Evolutionary conservation across 2,888 invertebrate species (phyloP), one percentile per base, ranked within the genome.

Genomic region (Therioaphis trifolii): DNA sequence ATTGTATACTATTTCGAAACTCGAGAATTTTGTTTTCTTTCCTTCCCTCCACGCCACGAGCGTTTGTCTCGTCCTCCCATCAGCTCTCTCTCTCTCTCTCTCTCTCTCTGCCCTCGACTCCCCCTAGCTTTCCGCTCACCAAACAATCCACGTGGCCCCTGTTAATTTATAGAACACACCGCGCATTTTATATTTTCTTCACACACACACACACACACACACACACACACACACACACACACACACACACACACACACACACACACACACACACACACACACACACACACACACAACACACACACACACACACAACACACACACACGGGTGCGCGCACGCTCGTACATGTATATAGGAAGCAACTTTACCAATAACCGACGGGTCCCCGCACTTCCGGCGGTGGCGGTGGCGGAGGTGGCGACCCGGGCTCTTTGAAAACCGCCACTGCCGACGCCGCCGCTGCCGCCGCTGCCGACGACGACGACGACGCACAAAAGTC

Each of bases 341-440:
- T 5, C 18, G 7, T 7, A 35, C 7, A 35, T 35, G 7, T 61
- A 61, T 72, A 72, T 61, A 49, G 80, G 61, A 80, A 46, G 58
- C 61, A 72, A 80, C 80, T 80, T 72, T 72, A 72, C 71, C 80
- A 72, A 80, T 80, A 80, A 80, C 72, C 49, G 61, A 71, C 80
- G 80, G 61, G 80, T 72, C 61, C 46, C 46, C 71, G 24, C 29
- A 80, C 80, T 61, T 72, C 80, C 80, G 71, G 61, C 35, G 74
- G 14, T 52, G 5, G 46, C 24, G n/a, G n/a, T n/a, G n/a, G n/a
- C n/a, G n/a, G n/a, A n/a, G n/a, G 61, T 35, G 74, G 14, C 68
- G 5, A 63, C 24, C 52, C 29, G 46, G 76, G 24, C 21, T 71
- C 29, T 46, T 80, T 72, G 24, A 77, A 71, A 61, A 80, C 55